Evolutionary conservation across 2,797 vertebrate species (phyloP).

Genomic region (Tapirus indicus): DNA sequence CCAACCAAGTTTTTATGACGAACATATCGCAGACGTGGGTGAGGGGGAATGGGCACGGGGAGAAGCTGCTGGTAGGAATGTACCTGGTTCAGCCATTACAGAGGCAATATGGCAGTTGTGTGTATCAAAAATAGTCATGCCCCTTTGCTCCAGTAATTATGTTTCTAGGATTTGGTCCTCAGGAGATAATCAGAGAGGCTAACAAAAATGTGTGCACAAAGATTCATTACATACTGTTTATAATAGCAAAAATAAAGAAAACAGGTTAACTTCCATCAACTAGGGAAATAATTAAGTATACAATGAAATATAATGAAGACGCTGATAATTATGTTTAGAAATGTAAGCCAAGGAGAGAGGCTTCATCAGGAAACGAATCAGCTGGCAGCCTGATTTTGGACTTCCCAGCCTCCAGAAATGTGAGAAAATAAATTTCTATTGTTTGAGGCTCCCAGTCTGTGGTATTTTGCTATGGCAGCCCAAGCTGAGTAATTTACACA

Average conservation of each 20-base stretch:
- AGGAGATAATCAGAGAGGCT: background rate
- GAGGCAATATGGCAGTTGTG: background rate
- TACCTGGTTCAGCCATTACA: background rate
- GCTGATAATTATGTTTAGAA: background rate
- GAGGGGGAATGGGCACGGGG: background rate
- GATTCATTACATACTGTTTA: background rate
- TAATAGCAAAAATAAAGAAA: background rate
- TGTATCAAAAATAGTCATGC: background rate
- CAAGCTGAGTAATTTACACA: background rate
- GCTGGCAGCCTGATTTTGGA: too few species aligned
- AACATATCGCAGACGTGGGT: accelerated
- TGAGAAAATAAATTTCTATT: too few species aligned
- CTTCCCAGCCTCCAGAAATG: too few species aligned
- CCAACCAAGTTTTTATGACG: background rate
- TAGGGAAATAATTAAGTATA: background rate
- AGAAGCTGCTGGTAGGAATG: background rate
- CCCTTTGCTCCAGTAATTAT: background rate
- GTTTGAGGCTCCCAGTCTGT: too few species aligned
- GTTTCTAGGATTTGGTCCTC: background rate
- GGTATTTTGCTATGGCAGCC: too few species aligned
- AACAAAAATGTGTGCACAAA: background rate
- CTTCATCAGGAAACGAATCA: too few species aligned
- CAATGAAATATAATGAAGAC: background rate
- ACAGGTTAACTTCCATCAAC: background rate
- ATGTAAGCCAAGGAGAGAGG: background rate